Evolutionary conservation across 2,888 invertebrate genomes (phyloP).

Genomic region (Entomobrya multifasciata): DNA sequence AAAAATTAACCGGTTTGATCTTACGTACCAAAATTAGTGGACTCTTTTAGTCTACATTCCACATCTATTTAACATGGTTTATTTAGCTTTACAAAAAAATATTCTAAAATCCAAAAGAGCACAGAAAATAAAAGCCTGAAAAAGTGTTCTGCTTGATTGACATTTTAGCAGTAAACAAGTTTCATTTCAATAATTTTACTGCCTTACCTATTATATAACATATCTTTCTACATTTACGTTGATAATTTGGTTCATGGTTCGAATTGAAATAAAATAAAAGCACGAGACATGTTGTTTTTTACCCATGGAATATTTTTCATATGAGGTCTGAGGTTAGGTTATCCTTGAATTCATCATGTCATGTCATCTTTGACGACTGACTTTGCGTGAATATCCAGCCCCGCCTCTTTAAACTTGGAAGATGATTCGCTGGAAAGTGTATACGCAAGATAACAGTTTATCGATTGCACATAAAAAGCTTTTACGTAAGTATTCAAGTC

Average conservation of each 20-base stretch:
- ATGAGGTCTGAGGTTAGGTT: too few species aligned
- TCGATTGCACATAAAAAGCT: not conserved
- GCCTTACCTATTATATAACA: not conserved
- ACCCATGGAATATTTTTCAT: conserved; percentile 18
- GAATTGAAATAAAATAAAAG: too few species aligned
- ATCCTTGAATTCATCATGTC: conserved; percentile 20
- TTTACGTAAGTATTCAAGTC: not conserved
- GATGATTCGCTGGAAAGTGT: not conserved
- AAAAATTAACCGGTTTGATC: conserved; percentile 13
- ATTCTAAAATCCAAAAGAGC: too few species aligned
- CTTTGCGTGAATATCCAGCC: not conserved
- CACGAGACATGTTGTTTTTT: not conserved
- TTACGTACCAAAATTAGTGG: too few species aligned
- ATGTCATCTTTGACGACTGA: not conserved
- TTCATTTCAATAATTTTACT: conserved; percentile 10
- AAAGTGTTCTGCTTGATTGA: conserved; percentile 25
- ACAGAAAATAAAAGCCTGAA: not conserved
- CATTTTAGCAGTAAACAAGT: conserved; percentile 32
- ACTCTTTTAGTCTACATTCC: too few species aligned
- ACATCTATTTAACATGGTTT: too few species aligned
- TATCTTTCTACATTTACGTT: not conserved
- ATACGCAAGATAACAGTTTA: not conserved
- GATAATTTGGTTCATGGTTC: too few species aligned
- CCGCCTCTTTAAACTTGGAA: not conserved
- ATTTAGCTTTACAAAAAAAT: too few species aligned